Percentiles rank a stretch among this genome's conserved stretches.
Conservation (phyloP, 2,888 invertebrate genomes). For the Microplitis manilae region DNA sequence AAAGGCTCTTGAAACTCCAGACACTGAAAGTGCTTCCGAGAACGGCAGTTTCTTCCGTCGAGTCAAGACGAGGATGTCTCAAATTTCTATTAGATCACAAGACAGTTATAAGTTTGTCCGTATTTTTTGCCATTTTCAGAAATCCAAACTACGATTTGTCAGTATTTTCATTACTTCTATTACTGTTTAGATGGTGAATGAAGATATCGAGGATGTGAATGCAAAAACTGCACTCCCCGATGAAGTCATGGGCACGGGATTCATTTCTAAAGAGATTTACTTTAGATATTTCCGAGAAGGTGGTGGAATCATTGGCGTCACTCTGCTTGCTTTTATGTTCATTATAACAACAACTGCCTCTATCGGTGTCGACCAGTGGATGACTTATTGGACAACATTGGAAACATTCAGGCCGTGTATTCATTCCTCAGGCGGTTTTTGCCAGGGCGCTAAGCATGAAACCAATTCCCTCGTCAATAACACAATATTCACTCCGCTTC, state of each 20-base stretch:
- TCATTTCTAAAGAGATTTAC: constrained; percentile 71
- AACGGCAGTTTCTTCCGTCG: not conserved
- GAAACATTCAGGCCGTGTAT: constrained; percentile 52
- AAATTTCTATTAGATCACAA: not conserved
- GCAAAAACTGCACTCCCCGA: constrained; percentile 56
- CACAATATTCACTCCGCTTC: constrained; percentile 44
- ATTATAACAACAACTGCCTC: constrained; percentile 77
- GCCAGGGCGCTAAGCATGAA: not conserved
- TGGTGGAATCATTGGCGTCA: constrained; percentile 74
- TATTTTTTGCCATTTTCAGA: not conserved
- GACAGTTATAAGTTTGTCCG: not conserved
- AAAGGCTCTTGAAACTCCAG: not conserved
- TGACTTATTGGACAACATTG: constrained; percentile 78
- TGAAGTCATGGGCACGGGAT: constrained; percentile 71
- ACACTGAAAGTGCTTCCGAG: not conserved
- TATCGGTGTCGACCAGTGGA: constrained; percentile 83
- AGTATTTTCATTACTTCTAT: not conserved
- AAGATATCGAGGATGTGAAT: not conserved
- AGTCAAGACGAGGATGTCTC: not conserved
- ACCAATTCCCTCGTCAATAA: constrained; percentile 47
- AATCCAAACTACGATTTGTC: too few species aligned
- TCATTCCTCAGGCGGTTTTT: not conserved
- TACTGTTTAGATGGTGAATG: constrained; percentile 38
- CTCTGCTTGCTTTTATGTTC: constrained; percentile 73
- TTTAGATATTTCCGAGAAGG: constrained; percentile 73